These are phyloP conservation scores for Hemicentrotus pulcherrimus DNA, from an alignment of 35 echinoderm and acorn worm genomes.

Conservation along the genomic window DNA sequence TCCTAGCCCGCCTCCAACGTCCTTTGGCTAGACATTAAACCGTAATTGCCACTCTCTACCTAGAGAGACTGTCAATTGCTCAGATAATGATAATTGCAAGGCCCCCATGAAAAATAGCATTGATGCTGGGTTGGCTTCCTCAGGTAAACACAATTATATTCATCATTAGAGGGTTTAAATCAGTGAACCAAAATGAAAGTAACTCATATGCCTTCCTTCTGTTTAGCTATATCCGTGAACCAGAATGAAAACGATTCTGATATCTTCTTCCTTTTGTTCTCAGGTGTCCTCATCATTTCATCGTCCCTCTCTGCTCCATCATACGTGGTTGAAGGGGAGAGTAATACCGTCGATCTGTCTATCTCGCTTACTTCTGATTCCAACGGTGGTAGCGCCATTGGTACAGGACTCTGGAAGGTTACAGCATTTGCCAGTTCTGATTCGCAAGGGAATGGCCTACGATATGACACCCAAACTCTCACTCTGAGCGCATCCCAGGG, in stretches of 20 bases:
- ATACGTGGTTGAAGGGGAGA: not conserved
- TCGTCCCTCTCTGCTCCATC: not conserved
- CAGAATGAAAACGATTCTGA: too few species aligned
- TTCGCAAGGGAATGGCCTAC: not conserved
- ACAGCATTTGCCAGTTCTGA: conserved; percentile 36
- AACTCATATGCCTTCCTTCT: too few species aligned
- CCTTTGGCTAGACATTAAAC: not conserved
- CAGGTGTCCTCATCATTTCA: not conserved
- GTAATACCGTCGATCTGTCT: not conserved
- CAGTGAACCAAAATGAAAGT: too few species aligned
- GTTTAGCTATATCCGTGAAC: too few species aligned
- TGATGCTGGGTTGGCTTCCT: too few species aligned
- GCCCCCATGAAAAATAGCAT: too few species aligned
- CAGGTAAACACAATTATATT: too few species aligned
- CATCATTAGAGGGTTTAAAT: too few species aligned
- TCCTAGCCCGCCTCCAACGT: too few species aligned
- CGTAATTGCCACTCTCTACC: too few species aligned
- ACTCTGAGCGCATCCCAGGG: not conserved
- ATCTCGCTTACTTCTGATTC: not conserved
- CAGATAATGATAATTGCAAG: not conserved
- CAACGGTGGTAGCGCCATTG: not conserved
- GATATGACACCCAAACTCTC: not conserved
- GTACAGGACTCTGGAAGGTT: conserved; percentile 36
- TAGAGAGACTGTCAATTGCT: not conserved
- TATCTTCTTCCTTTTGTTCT: not conserved